These are phyloP conservation scores for Apocrypta bakeri DNA, from an alignment of 1,140 invertebrate species.

Conservation along the genomic window DNA sequence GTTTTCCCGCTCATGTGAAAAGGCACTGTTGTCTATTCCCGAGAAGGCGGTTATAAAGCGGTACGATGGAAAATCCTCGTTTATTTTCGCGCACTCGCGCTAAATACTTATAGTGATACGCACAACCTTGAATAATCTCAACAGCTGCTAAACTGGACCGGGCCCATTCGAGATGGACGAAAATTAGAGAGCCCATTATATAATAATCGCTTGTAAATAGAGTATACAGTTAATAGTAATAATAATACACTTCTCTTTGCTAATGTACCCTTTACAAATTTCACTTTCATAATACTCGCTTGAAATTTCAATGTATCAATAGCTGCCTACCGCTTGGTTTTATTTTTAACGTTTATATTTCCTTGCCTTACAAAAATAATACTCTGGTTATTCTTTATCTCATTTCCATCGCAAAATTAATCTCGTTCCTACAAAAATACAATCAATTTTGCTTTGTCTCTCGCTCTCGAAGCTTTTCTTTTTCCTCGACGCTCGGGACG, in stretches of 20 bases:
- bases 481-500: conserved; percentile 30
- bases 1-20: conserved; percentile 1
- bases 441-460: conserved; percentile 1
- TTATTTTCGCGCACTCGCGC: neutral
- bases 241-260: conserved; percentile 7
- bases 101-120: conserved; percentile 73
- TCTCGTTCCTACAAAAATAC: neutral
- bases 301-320: conserved; percentile 16
- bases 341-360: too few relatives aligned
- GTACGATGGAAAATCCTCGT: conserved; percentile 36
- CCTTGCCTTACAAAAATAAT: conserved; percentile 22
- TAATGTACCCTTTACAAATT: neutral
- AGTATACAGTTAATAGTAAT: conserved; percentile 14
- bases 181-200: conserved; percentile 7
- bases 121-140: conserved; percentile 76
- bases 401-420: neutral
- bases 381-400: neutral
- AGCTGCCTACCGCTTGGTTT: conserved; percentile 16
- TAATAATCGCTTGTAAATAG: neutral
- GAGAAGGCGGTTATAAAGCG: neutral
- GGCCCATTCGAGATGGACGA: conserved; percentile 25
- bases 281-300: conserved; percentile 3
- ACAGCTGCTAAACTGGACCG: conserved; percentile 65
- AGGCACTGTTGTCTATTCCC: conserved; percentile 10
- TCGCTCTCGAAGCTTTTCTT: conserved; percentile 38